Evolutionary conservation across 92 coral and sea anemone genomes (phyloP), one percentile per base, ranked within the genome.

Genomic region (Bergia sp.): DNA sequence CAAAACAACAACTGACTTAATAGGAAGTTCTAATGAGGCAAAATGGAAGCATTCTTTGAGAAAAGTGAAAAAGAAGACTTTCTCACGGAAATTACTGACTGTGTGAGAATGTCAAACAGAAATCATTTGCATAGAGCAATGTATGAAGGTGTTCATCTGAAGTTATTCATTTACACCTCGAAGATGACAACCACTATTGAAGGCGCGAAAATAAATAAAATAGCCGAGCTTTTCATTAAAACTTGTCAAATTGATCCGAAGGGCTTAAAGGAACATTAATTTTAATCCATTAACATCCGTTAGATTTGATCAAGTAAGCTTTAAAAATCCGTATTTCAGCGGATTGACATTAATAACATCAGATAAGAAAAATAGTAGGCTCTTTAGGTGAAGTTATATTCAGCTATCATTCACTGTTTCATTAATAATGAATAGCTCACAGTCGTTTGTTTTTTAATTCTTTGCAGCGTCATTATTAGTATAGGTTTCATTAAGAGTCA

Each of bases 141-240:
- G 44, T 5, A 12, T 57, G 41, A 13, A 55, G 36, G 71, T 80
- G 85, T 39, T 9, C 12, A 73, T 13, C 43, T 67, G 44, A 0
- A 45, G 87, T 84, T 84, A 84, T 3, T 84, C 87, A 84, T 84
- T 84, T 84, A 84, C 87, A 84, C 87, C 87, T 84, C 64, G 65
- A 4, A 53, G 85, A 57, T 42, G 57, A 18, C 61, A 69, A 69
- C 64, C 61, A 21, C 55, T 36, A 20, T 71, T 37, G 79, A 74
- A 72, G 61, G 65, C 77, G 73, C 72, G 5, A 80, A 57, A 71
- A 29, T 73, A 38, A 2, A 10, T 36, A n/a, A 2, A 69, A 69
- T 36, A n/a, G 58, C 29, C 8, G 21, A 42, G 38, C 18, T 36
- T 41, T 67, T n/a, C n/a, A 65, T 49, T 44, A 15, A 43, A 41